Base-by-base conservation (phyloP, 2,113 vertebrate genomes). In the Oncorhynchus tshawytscha region DNA sequence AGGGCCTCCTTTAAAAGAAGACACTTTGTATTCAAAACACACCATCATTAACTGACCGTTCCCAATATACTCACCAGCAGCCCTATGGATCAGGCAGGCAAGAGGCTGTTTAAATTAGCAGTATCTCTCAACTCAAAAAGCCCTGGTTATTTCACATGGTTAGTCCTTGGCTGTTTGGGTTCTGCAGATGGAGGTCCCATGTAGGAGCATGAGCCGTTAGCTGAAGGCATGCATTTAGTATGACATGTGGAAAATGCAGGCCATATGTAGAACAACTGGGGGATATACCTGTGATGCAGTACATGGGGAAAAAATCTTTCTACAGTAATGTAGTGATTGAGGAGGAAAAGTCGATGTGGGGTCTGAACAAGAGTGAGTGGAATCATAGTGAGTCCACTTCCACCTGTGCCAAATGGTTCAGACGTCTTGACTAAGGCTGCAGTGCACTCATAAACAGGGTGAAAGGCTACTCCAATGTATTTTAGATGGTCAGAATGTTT, bases 131-230 rank as follows among this genome's bases (percentile, higher is more conserved):
- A 22, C n/a, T 62, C 18, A 16, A 16, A 69, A 57, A 66, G 72
- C 5, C 65, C 57, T 76, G 54, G 72, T 75, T 72, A 70, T 70
- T 71, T 68, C 60, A 71, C 18, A 57, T 15, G 34, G 60, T 73
- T 31, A 29, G 70, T 70, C 76, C 18, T 3, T 48, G 62, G 76
- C 31, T 71, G 13, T 71, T 73, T 62, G 24, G 27, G 27, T 20
- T 65, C 6, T 31, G 25, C 29, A 68, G 18, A 62, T 20, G n/a
- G 7, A n/a, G 59, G 59, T 62, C 7, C 59, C n/a, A n/a, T 24
- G 59, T 60, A 22, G n/a, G n/a, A 9, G n/a, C 1, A 62, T 22
- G 59, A 16, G 59, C 59, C 7, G n/a, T 22, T 62, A 62, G 18
- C 59, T 16, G 6, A 62, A 62, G 59, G n/a, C 59, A 62, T 16